A percentile compares a stretch with the other conserved stretches of the same genome.
These are phyloP conservation scores for Agriopis leucophaearia DNA, from an alignment of 2,888 invertebrate species.

Conservation along the genomic window DNA sequence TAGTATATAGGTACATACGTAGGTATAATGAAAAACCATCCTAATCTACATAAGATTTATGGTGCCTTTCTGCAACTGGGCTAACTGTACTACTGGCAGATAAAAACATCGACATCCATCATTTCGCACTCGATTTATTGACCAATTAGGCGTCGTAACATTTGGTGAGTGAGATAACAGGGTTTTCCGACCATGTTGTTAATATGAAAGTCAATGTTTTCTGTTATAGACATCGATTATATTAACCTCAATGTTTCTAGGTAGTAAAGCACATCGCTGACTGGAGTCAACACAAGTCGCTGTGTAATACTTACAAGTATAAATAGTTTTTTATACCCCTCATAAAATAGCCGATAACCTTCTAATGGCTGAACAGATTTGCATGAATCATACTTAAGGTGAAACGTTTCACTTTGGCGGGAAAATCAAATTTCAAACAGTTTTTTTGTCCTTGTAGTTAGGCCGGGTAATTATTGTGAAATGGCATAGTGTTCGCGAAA, in stretches of 20 bases:
- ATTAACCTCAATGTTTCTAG: slow-evolving; percentile 9
- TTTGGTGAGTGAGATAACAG: slow-evolving; percentile 51
- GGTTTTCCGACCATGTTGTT: slow-evolving; percentile 48
- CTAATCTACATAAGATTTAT: slow-evolving; percentile 56
- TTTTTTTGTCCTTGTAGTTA: too few relatives aligned
- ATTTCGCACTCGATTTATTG: slow-evolving; percentile 55
- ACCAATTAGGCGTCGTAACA: slow-evolving; percentile 54
- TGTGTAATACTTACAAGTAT: too few relatives aligned
- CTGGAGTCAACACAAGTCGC: too few relatives aligned
- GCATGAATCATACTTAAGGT: too few relatives aligned
- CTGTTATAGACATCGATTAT: slow-evolving; percentile 1
- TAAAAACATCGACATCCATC: slow-evolving; percentile 62
- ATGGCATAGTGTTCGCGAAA: too few relatives aligned
- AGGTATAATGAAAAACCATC: slow-evolving; percentile 9
- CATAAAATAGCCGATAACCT: too few relatives aligned
- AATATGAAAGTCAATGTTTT: slow-evolving; percentile 41
- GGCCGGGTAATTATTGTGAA: too few relatives aligned
- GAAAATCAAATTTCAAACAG: too few relatives aligned
- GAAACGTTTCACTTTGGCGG: too few relatives aligned
- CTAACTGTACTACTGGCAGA: slow-evolving; percentile 60
- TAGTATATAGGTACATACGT: neutral
- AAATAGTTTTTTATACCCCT: too few relatives aligned
- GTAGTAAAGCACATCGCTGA: neutral
- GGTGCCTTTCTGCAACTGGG: slow-evolving; percentile 62
- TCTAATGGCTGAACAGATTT: too few relatives aligned